These are phyloP conservation scores for Eurois occulta DNA, from an alignment of 2,888 invertebrate species.

Conservation along the genomic window DNA sequence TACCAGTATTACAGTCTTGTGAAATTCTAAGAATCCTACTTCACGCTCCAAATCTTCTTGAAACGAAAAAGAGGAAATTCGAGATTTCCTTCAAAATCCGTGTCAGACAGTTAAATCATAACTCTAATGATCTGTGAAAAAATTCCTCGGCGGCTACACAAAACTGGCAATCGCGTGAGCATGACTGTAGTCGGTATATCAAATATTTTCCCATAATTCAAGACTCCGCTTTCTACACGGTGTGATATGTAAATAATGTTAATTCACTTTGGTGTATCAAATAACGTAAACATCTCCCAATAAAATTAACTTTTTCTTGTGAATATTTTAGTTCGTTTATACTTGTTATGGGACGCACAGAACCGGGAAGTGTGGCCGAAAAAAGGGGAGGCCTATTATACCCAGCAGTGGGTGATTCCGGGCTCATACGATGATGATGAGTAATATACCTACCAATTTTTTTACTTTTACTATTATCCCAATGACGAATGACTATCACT, in stretches of 20 bases:
- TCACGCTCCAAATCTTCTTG: slow-evolving; percentile 27
- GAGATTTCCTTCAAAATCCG: slow-evolving; percentile 30
- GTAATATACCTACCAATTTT: background rate
- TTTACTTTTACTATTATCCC: slow-evolving; percentile 28
- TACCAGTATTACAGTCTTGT: background rate
- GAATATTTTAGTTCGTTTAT: slow-evolving; percentile 11
- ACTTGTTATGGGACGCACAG: no score
- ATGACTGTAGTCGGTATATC: slow-evolving; percentile 49
- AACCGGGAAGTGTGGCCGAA: no score
- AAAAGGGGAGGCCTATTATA: no score
- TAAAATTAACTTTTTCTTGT: background rate
- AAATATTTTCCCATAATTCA: slow-evolving; percentile 59
- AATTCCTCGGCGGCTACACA: slow-evolving; percentile 22
- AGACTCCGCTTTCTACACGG: slow-evolving; percentile 42
- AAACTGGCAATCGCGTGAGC: slow-evolving; percentile 43
- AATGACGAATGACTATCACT: slow-evolving; percentile 2
- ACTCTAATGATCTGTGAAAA: slow-evolving; percentile 55
- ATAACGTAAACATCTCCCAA: slow-evolving; percentile 13
- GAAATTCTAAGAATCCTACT: slow-evolving; percentile 12
- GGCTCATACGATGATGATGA: no score
- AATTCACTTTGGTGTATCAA: slow-evolving; percentile 36
- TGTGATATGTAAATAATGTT: slow-evolving; percentile 34
- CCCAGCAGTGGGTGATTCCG: no score
- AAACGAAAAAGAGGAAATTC: slow-evolving; percentile 22
- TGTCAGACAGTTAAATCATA: slow-evolving; percentile 48